Percentiles rank a stretch among this genome's conserved stretches.
Evolutionary conservation across 2,113 vertebrate species (phyloP).

Genomic region (Pachypanchax playfairii): DNA sequence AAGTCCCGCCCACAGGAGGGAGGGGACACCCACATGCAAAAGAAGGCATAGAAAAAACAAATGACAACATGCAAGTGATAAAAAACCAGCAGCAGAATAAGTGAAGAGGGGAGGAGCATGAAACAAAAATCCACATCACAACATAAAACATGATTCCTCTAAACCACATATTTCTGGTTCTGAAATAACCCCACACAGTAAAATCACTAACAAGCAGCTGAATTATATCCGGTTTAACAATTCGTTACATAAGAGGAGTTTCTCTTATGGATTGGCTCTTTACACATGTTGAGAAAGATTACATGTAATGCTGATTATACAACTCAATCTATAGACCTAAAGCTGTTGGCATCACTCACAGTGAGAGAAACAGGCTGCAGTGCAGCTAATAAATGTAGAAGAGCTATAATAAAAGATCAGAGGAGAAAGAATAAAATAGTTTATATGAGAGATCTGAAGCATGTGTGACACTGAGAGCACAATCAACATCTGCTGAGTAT

Average conservation of each 20-base stretch:
- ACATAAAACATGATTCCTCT: slow-evolving; percentile 8
- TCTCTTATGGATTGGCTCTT: slow-evolving; percentile 21
- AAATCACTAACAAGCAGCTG: slow-evolving; percentile 18
- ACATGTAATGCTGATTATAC: slow-evolving; percentile 56
- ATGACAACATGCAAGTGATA: slow-evolving; percentile 44
- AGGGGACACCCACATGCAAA: slow-evolving; percentile 52
- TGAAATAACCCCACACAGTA: neutral
- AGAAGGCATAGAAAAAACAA: slow-evolving; percentile 49
- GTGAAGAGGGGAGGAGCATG: neutral
- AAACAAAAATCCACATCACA: neutral
- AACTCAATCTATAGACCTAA: slow-evolving; percentile 56
- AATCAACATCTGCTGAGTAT: too few relatives aligned
- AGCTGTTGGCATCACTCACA: too few relatives aligned
- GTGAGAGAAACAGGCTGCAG: neutral
- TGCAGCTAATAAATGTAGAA: slow-evolving; percentile 14
- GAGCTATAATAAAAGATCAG: neutral
- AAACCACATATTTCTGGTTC: too few relatives aligned
- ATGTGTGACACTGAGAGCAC: too few relatives aligned
- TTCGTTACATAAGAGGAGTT: slow-evolving; percentile 1
- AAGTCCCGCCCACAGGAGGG: slow-evolving; percentile 39
- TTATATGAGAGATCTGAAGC: too few relatives aligned
- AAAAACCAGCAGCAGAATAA: slow-evolving; percentile 11
- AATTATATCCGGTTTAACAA: slow-evolving; percentile 16
- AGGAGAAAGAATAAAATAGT: too few relatives aligned
- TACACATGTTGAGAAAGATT: slow-evolving; percentile 55